phyloP scores from a whole-genome alignment of 2,797 vertebrate genomes.

The Arnoldichthys spilopterus region DNA sequence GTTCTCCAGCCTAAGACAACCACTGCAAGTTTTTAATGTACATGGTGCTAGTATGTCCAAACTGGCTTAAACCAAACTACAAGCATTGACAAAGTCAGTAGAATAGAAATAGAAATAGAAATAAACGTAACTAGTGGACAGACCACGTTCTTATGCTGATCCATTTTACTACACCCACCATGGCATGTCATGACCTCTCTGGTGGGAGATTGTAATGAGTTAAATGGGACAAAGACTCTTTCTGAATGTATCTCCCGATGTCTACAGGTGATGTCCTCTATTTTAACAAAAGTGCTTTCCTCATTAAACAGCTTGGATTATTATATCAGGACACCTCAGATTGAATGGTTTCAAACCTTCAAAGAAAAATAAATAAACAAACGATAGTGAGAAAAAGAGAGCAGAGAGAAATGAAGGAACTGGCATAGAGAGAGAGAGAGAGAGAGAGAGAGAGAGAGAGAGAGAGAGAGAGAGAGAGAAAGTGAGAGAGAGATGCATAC shows the following conservation, averaged over 20 bases:
- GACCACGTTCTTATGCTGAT: too few relatives aligned
- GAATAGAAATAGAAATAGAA: too few relatives aligned
- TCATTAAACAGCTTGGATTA: neutral
- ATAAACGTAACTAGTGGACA: too few relatives aligned
- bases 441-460: neutral
- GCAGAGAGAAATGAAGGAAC: neutral
- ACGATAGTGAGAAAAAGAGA: neutral
- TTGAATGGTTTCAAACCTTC: neutral
- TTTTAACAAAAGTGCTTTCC: neutral
- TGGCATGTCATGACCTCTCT: neutral
- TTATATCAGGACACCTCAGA: neutral
- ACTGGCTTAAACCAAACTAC: too few relatives aligned
- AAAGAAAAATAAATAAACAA: neutral
- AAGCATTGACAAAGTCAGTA: too few relatives aligned
- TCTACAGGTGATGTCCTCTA: neutral
- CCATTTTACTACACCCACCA: too few relatives aligned
- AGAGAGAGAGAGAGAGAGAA: too few relatives aligned
- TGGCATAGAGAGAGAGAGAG: neutral
- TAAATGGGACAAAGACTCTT: too few relatives aligned
- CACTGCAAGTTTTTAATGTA: too few relatives aligned
- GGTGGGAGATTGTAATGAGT: too few relatives aligned
- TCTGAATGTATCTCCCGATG: neutral
- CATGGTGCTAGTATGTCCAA: too few relatives aligned
- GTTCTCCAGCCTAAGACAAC: too few relatives aligned
- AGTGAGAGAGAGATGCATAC: slow-evolving; percentile 1